phyloP scores from a whole-genome alignment of 1,140 invertebrate genomes.

The Drosophila pectinifera region DNA sequence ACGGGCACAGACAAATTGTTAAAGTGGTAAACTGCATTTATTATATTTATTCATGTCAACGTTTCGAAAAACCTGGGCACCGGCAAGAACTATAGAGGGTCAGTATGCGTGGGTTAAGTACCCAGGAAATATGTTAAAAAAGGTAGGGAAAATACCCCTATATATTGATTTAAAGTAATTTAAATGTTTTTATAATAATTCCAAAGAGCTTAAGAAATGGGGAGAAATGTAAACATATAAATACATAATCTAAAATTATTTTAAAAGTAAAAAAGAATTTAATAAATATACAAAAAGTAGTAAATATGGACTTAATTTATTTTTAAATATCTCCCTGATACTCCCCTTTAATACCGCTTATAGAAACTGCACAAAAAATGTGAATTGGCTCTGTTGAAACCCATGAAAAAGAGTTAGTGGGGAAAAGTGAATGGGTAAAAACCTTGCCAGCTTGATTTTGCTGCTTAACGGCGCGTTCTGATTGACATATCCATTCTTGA shows the following conservation, averaged over 20 bases:
- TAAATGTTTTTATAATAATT: no score
- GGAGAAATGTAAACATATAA: no score
- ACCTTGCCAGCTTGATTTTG: slow-evolving; percentile 63
- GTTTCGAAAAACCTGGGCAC: slow-evolving; percentile 25
- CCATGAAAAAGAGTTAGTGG: slow-evolving; percentile 12
- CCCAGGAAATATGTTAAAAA: background rate
- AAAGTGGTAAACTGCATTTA: slow-evolving; percentile 66
- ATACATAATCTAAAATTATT: background rate
- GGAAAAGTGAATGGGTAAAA: slow-evolving; percentile 19
- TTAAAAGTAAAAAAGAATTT: background rate
- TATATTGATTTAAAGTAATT: no score
- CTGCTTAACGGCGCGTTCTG: slow-evolving; percentile 63
- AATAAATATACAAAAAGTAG: background rate
- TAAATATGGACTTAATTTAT: background rate
- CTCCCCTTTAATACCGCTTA: background rate
- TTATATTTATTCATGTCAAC: slow-evolving; percentile 64
- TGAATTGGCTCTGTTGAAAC: slow-evolving; percentile 21
- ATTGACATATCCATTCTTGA: slow-evolving; percentile 61
- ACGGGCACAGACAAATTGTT: slow-evolving; percentile 57
- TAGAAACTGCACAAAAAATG: slow-evolving; percentile 8
- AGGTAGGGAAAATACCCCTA: no score
- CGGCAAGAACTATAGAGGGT: background rate
- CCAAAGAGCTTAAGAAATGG: no score
- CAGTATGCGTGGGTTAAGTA: background rate
- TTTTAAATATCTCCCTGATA: background rate